Evolutionary conservation across 53 echinoderm and acorn worm genomes (phyloP).

Genomic region (Glandiceps talaboti): DNA sequence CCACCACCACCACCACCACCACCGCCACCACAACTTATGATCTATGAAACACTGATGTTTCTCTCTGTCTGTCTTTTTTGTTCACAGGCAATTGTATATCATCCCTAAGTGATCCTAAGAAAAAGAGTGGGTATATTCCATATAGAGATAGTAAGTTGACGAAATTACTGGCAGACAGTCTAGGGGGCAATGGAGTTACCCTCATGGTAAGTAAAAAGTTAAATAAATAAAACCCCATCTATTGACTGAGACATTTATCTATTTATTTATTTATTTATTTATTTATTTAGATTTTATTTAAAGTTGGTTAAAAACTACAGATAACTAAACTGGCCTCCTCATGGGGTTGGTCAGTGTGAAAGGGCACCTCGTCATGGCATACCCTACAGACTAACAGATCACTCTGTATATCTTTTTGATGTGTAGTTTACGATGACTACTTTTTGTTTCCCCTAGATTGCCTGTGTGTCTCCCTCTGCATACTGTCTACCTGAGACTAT

Average conservation of each 20-base stretch:
- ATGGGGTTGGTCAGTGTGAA: too few relatives aligned
- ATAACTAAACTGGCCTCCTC: neutral
- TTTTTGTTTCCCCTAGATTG: too few relatives aligned
- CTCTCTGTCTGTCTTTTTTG: neutral
- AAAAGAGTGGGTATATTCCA: conserved; percentile 81
- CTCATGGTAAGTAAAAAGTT: conserved; percentile 71
- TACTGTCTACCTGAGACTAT: conserved; percentile 85
- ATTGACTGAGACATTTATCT: too few relatives aligned
- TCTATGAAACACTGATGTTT: neutral
- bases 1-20: too few relatives aligned
- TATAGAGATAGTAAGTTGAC: conserved; percentile 98
- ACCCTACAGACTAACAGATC: too few relatives aligned
- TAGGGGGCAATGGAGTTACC: conserved; percentile 90
- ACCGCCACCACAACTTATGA: too few relatives aligned
- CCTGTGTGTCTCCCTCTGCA: conserved; percentile 81
- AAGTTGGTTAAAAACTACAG: neutral
- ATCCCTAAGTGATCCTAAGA: conserved; percentile 67
- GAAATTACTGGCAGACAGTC: conserved; percentile 89
- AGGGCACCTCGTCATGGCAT: too few relatives aligned
- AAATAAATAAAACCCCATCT: too few relatives aligned
- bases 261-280: conserved; percentile 1
- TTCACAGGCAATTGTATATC: conserved; percentile 91
- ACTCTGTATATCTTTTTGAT: too few relatives aligned
- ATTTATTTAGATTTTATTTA: neutral
- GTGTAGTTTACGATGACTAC: too few relatives aligned